Evolutionary conservation across 2,888 invertebrate genomes (phyloP), one percentile per base, ranked within the genome.

Genomic region (Odontomyia ornata): DNA sequence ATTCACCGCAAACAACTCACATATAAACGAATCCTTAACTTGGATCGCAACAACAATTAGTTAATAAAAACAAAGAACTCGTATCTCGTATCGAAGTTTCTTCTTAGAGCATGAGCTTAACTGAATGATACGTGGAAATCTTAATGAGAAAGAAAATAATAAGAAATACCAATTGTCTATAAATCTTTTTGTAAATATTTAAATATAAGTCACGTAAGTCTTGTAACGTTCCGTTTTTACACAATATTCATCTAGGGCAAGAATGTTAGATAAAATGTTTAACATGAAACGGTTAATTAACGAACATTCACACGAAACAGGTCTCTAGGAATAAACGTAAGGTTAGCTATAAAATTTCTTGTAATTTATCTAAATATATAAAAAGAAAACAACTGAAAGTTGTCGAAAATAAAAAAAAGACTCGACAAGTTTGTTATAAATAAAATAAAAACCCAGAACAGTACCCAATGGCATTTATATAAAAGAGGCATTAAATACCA

Each of bases 401-500:
- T n/a, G 69, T 69, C 27, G 18, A 69, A 25, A 69, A 69, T 13
- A 5, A 47, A 43, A 46, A 9, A 23, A 18, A 7, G 46, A 15
- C 3, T 15, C 30, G 28, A 52, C 52, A 52, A 4, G 4, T 52
- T 52, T 15, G 7, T 18, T 15, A 52, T 52, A n/a, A n/a, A n/a
- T n/a, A n/a, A n/a, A n/a, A n/a, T 52, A 52, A 52, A 13, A 9
- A 52, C 18, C 18, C 7, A 43, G 4, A 15, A 52, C 13, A 5
- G 36, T 36, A 36, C 36, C 36, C 36, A 9, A 36, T 25, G 9
- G 46, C 80, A 80, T 75, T 81, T 82, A 84, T 83, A 9, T 36
- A 36, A 36, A 83, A 84, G 84, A 85, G 85, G 85, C 84, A 84
- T 85, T 84, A 84, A 83, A 84, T 85, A 84, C 85, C 84, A 84